phyloP scores from a whole-genome alignment of 2,888 invertebrate species.

The Nomada hirtipes region DNA sequence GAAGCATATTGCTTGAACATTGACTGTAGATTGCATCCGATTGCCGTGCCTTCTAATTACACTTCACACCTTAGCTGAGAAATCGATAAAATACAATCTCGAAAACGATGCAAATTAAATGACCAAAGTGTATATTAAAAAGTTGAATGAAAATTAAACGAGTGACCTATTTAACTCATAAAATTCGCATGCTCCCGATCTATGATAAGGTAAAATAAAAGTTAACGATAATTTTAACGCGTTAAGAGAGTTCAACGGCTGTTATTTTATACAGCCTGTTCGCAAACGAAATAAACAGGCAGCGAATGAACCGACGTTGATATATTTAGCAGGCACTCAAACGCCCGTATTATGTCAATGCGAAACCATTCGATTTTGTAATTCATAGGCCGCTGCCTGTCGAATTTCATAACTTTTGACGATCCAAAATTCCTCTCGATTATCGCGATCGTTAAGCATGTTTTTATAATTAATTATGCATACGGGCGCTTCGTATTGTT shows the following conservation, averaged over 20 bases:
- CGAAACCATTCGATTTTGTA: slow-evolving; percentile 18
- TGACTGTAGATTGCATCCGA: background rate
- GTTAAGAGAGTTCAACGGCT: background rate
- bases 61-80: background rate
- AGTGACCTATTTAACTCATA: no score
- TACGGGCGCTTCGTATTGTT: slow-evolving; percentile 37
- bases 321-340: slow-evolving; percentile 26
- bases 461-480: slow-evolving; percentile 46
- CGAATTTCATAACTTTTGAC: slow-evolving; percentile 19
- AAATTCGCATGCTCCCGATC: background rate
- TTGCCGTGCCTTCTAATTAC: background rate
- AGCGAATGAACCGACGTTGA: background rate
- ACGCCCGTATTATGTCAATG: slow-evolving; percentile 33
- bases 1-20: slow-evolving; percentile 33
- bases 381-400: slow-evolving; percentile 29
- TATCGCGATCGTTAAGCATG: slow-evolving; percentile 20
- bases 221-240: background rate
- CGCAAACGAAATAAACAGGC: slow-evolving; percentile 7
- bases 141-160: no score
- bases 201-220: no score
- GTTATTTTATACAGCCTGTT: background rate
- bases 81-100: background rate
- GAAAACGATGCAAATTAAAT: background rate
- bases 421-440: slow-evolving; percentile 13
- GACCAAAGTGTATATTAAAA: no score